A percentile compares a stretch with the other conserved stretches of the same genome.
phyloP scores from a whole-genome alignment of 2,797 vertebrate species.

The Darevskia mixta region DNA sequence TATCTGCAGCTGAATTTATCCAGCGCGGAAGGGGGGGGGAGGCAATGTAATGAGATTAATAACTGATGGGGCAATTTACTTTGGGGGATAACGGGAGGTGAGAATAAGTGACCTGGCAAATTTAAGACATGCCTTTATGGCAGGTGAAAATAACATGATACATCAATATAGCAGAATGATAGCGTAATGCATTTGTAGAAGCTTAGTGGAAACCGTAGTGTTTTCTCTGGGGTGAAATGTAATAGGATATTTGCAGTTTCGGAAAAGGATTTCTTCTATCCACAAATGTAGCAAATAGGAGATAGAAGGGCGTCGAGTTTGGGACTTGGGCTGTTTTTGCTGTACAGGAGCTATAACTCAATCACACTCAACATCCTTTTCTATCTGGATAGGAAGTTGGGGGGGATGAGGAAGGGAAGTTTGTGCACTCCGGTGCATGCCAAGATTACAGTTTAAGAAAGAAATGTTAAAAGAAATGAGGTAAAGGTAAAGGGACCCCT shows the following conservation, averaged over 20 bases:
- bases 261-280: background rate
- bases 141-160: conserved; percentile 35
- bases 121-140: background rate
- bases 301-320: background rate
- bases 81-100: conserved; percentile 38
- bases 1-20: conserved; percentile 50
- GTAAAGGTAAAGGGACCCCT: too few species aligned
- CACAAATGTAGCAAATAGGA: background rate
- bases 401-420: too few species aligned
- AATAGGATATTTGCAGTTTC: background rate
- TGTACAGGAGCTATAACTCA: too few species aligned
- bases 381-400: too few species aligned
- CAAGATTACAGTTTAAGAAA: too few species aligned
- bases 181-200: background rate
- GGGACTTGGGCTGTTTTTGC: background rate
- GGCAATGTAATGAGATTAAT: conserved; percentile 54
- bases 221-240: background rate
- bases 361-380: too few species aligned
- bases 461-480: too few species aligned
- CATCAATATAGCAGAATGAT: conserved; percentile 5
- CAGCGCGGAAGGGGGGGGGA: conserved; percentile 7
- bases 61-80: conserved; percentile 54
- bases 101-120: conserved; percentile 18
- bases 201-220: background rate
- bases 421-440: too few species aligned